Percentiles rank a stretch among this genome's conserved stretches.
Evolutionary conservation across 2,113 vertebrate species (phyloP).

Genomic region (Eudyptes chrysolophus): DNA sequence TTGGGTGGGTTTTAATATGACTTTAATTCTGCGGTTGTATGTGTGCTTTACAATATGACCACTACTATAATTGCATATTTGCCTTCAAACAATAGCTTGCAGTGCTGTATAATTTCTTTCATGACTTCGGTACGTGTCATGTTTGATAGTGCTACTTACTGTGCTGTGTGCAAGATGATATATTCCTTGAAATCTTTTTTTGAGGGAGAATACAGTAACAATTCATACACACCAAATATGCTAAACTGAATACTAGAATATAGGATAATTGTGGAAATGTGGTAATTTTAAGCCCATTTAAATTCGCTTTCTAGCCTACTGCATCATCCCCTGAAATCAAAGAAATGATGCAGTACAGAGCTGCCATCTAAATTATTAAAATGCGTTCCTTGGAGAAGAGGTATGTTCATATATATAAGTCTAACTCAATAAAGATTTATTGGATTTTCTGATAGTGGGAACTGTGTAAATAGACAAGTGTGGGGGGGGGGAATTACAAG

Average conservation of each 20-base stretch:
- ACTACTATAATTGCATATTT: not conserved
- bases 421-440: slow-evolving; percentile 19
- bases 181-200: not conserved
- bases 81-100: not conserved
- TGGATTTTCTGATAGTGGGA: slow-evolving; percentile 36
- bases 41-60: not conserved
- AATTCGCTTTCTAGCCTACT: not conserved
- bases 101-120: not conserved
- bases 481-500: not conserved
- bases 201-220: not conserved
- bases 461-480: not conserved
- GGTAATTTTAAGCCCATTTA: not conserved
- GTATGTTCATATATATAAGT: not conserved
- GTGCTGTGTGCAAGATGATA: not conserved
- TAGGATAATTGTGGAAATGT: not conserved
- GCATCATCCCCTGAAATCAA: slow-evolving; percentile 22
- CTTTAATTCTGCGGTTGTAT: not conserved
- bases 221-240: not conserved
- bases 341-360: slow-evolving; percentile 12
- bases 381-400: slow-evolving; percentile 27
- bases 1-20: not conserved
- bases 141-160: not conserved
- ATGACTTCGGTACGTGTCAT: not conserved
- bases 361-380: slow-evolving; percentile 47
- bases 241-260: not conserved